Percentiles rank a stretch among this genome's conserved stretches.
Conservation (phyloP, 2,797 vertebrate species). For the Enteromius fasciolatus region DNA sequence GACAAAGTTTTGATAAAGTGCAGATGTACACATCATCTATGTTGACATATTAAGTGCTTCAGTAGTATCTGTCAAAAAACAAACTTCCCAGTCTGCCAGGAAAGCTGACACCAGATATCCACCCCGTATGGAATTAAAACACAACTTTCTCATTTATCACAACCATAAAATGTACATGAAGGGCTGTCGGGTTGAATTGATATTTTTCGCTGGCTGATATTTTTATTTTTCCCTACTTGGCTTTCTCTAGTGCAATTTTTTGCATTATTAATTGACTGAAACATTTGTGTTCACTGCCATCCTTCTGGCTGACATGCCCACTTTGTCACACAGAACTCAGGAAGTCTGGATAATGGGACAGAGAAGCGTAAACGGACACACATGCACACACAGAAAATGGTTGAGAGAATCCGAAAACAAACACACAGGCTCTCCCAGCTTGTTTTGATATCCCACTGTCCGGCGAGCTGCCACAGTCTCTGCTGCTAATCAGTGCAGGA, state of each 20-base stretch:
- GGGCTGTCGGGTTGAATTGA: constrained; percentile 40
- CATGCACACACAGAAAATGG: constrained; percentile 7
- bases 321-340: constrained; percentile 51
- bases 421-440: constrained; percentile 24
- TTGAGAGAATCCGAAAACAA: constrained; percentile 28
- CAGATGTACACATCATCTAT: constrained; percentile 14
- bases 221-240: constrained; percentile 66
- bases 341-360: constrained; percentile 50
- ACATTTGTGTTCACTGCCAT: constrained; percentile 68
- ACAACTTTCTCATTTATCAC: constrained; percentile 50
- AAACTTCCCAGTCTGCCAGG: constrained; percentile 16
- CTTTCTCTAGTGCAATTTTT: constrained; percentile 73
- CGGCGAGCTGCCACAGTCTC: constrained; percentile 61
- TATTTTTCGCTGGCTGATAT: constrained; percentile 39
- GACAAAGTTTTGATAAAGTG: constrained; percentile 40
- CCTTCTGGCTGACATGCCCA: constrained; percentile 57
- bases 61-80: constrained; percentile 17
- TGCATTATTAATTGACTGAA: constrained; percentile 77
- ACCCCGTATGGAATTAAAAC: constrained; percentile 30
- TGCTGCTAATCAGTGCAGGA: constrained; percentile 73
- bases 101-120: constrained; percentile 10
- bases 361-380: constrained; percentile 20
- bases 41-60: constrained; percentile 46
- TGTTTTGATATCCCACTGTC: constrained; percentile 17
- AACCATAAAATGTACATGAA: constrained; percentile 36